These are phyloP conservation scores for Peromyscus eremicus DNA, from an alignment of 2,797 vertebrate genomes.

Conservation along the genomic window DNA sequence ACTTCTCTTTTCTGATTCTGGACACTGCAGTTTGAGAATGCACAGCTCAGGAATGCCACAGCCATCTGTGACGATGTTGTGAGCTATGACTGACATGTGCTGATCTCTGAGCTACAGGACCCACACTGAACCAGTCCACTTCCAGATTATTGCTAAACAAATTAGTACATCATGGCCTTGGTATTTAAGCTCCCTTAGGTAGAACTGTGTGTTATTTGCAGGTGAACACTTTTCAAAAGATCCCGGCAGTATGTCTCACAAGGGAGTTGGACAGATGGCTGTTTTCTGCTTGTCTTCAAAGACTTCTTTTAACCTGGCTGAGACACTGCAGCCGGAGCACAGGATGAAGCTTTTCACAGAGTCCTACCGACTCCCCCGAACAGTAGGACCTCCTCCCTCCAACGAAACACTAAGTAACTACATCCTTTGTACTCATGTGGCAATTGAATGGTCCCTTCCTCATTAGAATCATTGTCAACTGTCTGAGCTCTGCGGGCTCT, in stretches of 20 bases:
- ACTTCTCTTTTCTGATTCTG: not conserved
- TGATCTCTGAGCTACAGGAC: not conserved
- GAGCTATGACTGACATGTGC: not conserved
- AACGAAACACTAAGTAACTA: not conserved
- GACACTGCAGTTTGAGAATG: not conserved
- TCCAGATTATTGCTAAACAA: conserved; percentile 23
- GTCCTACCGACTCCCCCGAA: not conserved
- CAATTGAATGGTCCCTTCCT: conserved; percentile 18
- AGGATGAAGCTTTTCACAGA: not conserved
- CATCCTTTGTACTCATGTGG: conserved; percentile 9
- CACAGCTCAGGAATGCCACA: not conserved
- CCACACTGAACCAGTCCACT: not conserved
- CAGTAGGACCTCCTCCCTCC: not conserved
- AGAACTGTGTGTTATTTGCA: conserved; percentile 19
- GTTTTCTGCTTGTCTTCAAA: not conserved
- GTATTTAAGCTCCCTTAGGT: not conserved
- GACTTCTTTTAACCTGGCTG: not conserved
- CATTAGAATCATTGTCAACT: not conserved
- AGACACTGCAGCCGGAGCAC: not conserved
- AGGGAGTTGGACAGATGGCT: not conserved
- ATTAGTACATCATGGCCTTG: not conserved
- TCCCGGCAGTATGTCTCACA: not conserved
- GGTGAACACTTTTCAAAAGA: conserved; percentile 5
- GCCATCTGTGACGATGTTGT: not conserved
- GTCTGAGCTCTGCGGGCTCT: not conserved